Evolutionary conservation across 2,113 vertebrate genomes (phyloP), one percentile per base, ranked within the genome.

Genomic region (Cyanoderma ruficeps): DNA sequence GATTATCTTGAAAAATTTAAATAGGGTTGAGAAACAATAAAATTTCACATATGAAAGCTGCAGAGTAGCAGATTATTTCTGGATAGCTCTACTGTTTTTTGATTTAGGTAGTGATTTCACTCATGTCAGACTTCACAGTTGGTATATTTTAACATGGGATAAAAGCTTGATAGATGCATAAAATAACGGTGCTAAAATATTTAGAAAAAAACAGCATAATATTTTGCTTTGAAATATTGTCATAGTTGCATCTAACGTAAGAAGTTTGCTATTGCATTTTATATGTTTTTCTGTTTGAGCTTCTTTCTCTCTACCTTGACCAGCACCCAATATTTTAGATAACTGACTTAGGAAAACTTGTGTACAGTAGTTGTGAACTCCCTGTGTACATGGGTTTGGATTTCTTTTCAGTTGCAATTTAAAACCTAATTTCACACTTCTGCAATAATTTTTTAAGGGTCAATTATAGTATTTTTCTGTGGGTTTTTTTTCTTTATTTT

Each of bases 401-500:
- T 83, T 90, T 63, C 28, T 75, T 86, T 70, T 79, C 15, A 49
- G 31, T 33, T 87, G 33, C 28, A 44, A 9, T 82, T 37, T 90
- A 63, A 87, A 65, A 61, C 28, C 6, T 23, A 59, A 71, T 64
- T 59, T 33, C 7, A 25, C 69, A 17, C 30, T 64, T 68, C 42
- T 70, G 4, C 55, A 44, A 16, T 71, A 6, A 19, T 64, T 59
- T 39, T 35, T 83, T 80, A 47, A 3, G 31, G 7, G 7, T 46
- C 60, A 84, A 50, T 81, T 27, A 13, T 5, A 47, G 12, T 50
- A 5, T 7, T 74, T 69, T 69, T 49, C 25, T 75, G 16, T 56
- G 17, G 2, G 0, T 2, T 23, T 11, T 33, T 24, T 8, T 1
- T 7, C 10, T n/a, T 47, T 55, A 7, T 37, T 41, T 57, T 33